Conservation (phyloP, 2,888 invertebrate genomes). For the Panopea generosa region DNA sequence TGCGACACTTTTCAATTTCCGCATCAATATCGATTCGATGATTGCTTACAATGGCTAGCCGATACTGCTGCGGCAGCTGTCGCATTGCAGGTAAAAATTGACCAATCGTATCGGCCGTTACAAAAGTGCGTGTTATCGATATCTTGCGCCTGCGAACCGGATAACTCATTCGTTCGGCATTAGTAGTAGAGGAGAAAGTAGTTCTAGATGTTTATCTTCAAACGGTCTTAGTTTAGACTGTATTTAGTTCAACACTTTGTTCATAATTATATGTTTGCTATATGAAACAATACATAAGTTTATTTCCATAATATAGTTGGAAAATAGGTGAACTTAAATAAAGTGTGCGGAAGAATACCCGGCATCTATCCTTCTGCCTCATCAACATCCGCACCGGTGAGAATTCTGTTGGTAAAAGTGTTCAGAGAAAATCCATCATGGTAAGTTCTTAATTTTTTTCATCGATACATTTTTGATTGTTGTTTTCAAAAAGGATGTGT, state of each 20-base stretch:
- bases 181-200: too few species aligned
- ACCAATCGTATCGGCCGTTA: constrained; percentile 64
- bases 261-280: too few species aligned
- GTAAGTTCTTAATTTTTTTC: constrained; percentile 7
- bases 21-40: constrained; percentile 18
- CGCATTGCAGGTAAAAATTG: constrained; percentile 69
- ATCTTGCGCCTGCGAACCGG: constrained; percentile 7
- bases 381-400: constrained; percentile 16
- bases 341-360: constrained; percentile 21
- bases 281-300: too few species aligned
- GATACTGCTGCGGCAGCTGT: constrained; percentile 87
- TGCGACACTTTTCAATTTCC: constrained; percentile 21
- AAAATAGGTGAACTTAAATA: too few species aligned
- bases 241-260: too few species aligned
- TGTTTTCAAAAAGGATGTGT: too few species aligned
- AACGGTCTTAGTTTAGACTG: too few species aligned
- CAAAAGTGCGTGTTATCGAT: constrained; percentile 30
- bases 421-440: constrained; percentile 21
- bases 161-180: constrained; percentile 4
- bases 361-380: constrained; percentile 26
- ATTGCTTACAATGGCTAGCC: constrained; percentile 6
- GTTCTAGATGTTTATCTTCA: too few species aligned
- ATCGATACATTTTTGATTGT: background rate
- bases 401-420: background rate
- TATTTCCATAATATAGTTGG: too few species aligned